These are phyloP conservation scores for Coccyzus lansbergi DNA, from an alignment of 2,797 vertebrate species.

Conservation along the genomic window DNA sequence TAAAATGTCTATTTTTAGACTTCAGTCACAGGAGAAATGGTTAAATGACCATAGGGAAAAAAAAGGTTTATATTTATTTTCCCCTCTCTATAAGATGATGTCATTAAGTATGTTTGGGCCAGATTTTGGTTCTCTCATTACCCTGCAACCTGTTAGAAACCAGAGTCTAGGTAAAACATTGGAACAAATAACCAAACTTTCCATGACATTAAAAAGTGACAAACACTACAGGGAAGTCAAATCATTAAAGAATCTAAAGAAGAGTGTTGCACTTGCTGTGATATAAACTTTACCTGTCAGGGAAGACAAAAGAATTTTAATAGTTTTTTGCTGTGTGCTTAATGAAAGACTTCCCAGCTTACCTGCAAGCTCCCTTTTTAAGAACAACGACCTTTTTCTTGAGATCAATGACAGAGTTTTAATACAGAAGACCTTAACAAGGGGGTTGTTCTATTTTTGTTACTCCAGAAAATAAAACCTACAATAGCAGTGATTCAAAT, in stretches of 20 bases:
- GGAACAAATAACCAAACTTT: not conserved
- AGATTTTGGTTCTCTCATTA: not conserved
- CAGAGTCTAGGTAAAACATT: not conserved
- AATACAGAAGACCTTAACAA: not conserved
- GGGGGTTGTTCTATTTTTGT: not conserved
- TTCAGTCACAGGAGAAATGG: not conserved
- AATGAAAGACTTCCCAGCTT: not conserved
- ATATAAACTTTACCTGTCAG: not conserved
- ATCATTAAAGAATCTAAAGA: not conserved
- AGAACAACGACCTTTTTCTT: not conserved
- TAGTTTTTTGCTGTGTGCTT: not conserved
- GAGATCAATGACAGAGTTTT: not conserved
- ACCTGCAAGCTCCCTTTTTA: not conserved
- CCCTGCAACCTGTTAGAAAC: not conserved
- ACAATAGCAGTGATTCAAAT: not conserved
- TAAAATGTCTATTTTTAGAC: not conserved
- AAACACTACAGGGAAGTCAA: not conserved
- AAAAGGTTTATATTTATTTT: not conserved
- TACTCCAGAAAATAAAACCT: not conserved
- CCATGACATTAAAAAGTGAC: not conserved
- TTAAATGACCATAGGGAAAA: not conserved
- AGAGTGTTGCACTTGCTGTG: not conserved
- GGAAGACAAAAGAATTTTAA: slow-evolving; percentile 14
- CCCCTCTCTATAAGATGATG: not conserved
- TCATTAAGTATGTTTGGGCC: not conserved